phyloP scores from a whole-genome alignment of 92 coral and sea anemone species.

The Isaurus tuberculatus region DNA sequence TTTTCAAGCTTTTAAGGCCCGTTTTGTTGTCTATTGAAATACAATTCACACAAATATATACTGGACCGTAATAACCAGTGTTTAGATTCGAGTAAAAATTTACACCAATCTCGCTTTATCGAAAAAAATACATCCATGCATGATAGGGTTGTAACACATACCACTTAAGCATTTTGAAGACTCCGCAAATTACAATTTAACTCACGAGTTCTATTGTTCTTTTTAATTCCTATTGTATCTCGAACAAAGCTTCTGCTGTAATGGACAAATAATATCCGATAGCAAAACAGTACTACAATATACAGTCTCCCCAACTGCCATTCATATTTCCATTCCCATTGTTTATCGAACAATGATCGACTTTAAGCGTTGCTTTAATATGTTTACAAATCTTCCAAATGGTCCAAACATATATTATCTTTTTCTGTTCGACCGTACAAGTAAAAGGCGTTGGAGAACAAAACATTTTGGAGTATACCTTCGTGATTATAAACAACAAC shows the following conservation, averaged over 20 bases:
- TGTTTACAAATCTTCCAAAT: not conserved
- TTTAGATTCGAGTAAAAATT: not conserved
- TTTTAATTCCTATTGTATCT: conserved; percentile 15
- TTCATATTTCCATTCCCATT: not conserved
- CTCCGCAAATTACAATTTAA: not conserved
- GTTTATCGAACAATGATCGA: not conserved
- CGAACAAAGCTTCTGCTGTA: conserved; percentile 7
- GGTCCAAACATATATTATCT: not conserved
- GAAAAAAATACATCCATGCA: not conserved
- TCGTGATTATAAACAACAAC: not conserved
- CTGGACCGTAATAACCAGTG: too few relatives aligned
- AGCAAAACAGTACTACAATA: conserved; percentile 6
- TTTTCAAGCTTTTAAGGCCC: too few relatives aligned
- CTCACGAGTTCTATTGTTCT: not conserved
- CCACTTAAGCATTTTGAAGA: not conserved
- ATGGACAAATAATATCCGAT: conserved; percentile 40
- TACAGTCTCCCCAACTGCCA: not conserved
- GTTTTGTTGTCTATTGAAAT: too few relatives aligned
- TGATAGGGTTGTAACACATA: too few relatives aligned
- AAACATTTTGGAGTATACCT: not conserved
- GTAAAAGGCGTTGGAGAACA: not conserved
- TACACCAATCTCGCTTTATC: not conserved
- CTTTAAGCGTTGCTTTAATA: not conserved
- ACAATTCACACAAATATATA: too few relatives aligned
- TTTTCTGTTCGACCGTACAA: not conserved